Evolutionary conservation across 35 echinoderm and acorn worm species (phyloP).

Genomic region (Patiria miniata): DNA sequence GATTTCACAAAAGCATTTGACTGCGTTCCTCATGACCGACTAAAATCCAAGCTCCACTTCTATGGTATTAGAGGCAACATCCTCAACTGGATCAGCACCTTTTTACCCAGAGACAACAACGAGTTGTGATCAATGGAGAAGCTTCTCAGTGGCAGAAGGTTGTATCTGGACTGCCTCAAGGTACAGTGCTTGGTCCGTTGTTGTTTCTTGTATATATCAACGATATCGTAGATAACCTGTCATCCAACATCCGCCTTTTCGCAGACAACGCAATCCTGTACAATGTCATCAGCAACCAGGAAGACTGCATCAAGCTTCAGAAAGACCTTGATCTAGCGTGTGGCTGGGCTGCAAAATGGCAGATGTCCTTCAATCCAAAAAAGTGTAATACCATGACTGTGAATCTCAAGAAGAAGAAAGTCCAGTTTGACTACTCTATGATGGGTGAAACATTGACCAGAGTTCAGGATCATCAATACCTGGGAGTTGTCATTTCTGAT

Average conservation of each 20-base stretch:
- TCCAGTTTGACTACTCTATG: too few relatives aligned
- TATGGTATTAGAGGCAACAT: not conserved
- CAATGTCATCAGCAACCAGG: not conserved
- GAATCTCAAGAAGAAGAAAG: not conserved
- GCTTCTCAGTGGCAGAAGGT: not conserved
- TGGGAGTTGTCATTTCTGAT: too few relatives aligned
- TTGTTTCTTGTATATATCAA: conserved; percentile 36
- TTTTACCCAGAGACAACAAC: not conserved
- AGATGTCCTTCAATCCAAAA: conserved; percentile 39
- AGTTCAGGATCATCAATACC: too few relatives aligned
- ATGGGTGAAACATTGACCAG: too few relatives aligned
- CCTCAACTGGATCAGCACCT: not conserved
- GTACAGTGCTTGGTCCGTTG: conserved; percentile 32
- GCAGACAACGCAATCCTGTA: conserved; percentile 38
- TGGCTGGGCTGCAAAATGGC: conserved; percentile 30
- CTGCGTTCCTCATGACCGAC: conserved; percentile 30
- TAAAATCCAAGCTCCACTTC: not conserved
- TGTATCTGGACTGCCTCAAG: conserved; percentile 29
- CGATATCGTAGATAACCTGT: not conserved
- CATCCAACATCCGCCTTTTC: not conserved
- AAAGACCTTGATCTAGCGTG: conserved; percentile 3
- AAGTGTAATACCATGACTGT: conserved; percentile 30
- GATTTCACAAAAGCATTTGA: conserved; percentile 65
- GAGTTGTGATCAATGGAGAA: not conserved
- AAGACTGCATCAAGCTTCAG: conserved; percentile 17